Base-by-base conservation (phyloP, 2,113 vertebrate genomes). In the Rhinichthys klamathensis region DNA sequence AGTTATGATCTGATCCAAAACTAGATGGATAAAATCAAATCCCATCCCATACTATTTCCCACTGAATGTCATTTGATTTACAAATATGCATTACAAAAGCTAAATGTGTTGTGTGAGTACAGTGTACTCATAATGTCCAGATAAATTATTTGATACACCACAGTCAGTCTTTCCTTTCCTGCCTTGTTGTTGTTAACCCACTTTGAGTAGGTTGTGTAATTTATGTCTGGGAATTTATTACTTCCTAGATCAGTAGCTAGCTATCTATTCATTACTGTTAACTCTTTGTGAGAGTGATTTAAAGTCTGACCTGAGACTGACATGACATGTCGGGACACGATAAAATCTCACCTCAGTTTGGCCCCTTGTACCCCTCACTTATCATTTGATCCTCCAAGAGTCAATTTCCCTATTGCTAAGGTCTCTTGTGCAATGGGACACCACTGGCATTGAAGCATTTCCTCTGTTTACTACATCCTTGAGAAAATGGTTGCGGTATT, bases 401-500 rank as follows among this genome's bases (percentile, higher is more conserved):
- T 78, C 12, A n/a, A 44, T 54, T 51, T 46, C 21, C 38, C 4
- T 67, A 23, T 78, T 80, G 44, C 32, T 30, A 54, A 23, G 58
- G 51, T 51, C 58, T 51, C 46, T 86, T 73, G 63, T 67, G 51
- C 74, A 80, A 76, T 8, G 7, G 44, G 80, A 51, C 76, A 76
- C 27, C 15, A 83, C 27, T 63, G 76, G 69, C 63, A 63, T 30
- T 38, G 76, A 21, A 70, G 23, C 81, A 54, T 60, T 85, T 86
- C 69, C 86, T 85, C 51, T 85, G 67, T 87, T 87, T 89, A 84
- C 81, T 86, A 87, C 70, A 84, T 81, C 80, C 80, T 86, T 87
- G 86, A 89, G 86, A 89, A 86, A 84, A 76, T 83, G 83, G 79
- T 84, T 87, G 21, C 60, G 84, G 80, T 84, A 87, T 87, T 84